Conservation (phyloP, 2,888 invertebrate genomes). For the Pseudeuparius sepicola region DNA sequence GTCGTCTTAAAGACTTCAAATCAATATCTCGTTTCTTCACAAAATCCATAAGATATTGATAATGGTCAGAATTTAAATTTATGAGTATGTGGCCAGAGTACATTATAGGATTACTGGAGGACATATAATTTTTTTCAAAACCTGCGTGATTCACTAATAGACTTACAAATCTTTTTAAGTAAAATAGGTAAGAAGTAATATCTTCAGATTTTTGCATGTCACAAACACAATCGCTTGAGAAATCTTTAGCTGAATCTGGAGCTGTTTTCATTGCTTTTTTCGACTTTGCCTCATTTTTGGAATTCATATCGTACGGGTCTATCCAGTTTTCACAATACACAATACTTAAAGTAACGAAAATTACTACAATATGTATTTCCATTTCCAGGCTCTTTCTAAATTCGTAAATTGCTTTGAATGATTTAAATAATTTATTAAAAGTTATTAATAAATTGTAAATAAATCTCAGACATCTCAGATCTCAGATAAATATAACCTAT, state of each 20-base stretch:
- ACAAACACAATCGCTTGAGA: no score
- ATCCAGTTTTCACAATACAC: conserved; percentile 16
- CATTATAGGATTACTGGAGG: conserved; percentile 13
- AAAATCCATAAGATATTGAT: conserved; percentile 21
- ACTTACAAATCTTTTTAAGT: conserved; percentile 22
- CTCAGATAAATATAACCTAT: no score
- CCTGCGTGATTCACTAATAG: conserved; percentile 21
- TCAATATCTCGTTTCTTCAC: conserved; percentile 14
- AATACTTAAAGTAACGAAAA: neutral
- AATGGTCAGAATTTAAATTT: conserved; percentile 17
- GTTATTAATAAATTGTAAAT: no score
- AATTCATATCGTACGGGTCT: conserved; percentile 26
- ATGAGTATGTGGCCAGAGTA: conserved; percentile 21
- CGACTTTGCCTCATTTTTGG: no score
- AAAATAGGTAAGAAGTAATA: no score
- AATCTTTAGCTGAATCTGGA: no score
- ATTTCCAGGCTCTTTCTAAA: neutral
- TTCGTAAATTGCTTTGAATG: no score
- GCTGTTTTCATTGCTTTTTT: conserved; percentile 7
- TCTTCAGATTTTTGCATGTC: no score
- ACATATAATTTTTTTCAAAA: conserved; percentile 17
- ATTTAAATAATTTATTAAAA: no score
- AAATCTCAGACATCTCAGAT: no score
- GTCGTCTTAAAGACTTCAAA: conserved; percentile 20
- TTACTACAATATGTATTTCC: neutral